Conservation (phyloP, 2,888 invertebrate species). For the Hoplodrina blanda region DNA sequence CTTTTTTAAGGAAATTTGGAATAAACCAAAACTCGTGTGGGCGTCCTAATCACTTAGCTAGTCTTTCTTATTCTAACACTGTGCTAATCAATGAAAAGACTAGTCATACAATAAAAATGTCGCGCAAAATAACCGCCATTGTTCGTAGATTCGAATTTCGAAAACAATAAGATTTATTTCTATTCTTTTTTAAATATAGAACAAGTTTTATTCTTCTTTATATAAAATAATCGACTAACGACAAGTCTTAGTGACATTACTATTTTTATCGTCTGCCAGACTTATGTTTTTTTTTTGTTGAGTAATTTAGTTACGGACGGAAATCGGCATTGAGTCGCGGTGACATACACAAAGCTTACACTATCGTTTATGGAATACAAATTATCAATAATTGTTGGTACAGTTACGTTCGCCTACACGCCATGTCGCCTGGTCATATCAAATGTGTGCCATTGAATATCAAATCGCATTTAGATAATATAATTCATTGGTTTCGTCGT, state of each 20-base stretch:
- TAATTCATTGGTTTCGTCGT: conserved; percentile 44
- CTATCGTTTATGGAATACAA: conserved; percentile 75
- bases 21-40: conserved; percentile 65
- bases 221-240: conserved; percentile 19
- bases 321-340: conserved; percentile 62
- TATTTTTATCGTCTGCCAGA: conserved; percentile 39
- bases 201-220: conserved; percentile 23
- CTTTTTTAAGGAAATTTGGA: conserved; percentile 75
- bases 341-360: conserved; percentile 63
- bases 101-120: conserved; percentile 33
- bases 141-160: conserved; percentile 42
- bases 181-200: conserved; percentile 39
- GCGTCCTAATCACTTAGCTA: conserved; percentile 66
- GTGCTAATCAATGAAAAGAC: conserved; percentile 45
- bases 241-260: conserved; percentile 14
- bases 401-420: conserved; percentile 72
- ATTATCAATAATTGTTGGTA: conserved; percentile 73
- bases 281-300: conserved; percentile 36
- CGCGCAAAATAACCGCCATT: conserved; percentile 51
- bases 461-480: conserved; percentile 54
- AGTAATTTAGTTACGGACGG: conserved; percentile 58
- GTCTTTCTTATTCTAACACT: conserved; percentile 40
- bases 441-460: conserved; percentile 64
- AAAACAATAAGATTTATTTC: conserved; percentile 39
- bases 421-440: conserved; percentile 52